Base-by-base conservation (phyloP, 1,140 invertebrate genomes). In the Agrilus planipennis region DNA sequence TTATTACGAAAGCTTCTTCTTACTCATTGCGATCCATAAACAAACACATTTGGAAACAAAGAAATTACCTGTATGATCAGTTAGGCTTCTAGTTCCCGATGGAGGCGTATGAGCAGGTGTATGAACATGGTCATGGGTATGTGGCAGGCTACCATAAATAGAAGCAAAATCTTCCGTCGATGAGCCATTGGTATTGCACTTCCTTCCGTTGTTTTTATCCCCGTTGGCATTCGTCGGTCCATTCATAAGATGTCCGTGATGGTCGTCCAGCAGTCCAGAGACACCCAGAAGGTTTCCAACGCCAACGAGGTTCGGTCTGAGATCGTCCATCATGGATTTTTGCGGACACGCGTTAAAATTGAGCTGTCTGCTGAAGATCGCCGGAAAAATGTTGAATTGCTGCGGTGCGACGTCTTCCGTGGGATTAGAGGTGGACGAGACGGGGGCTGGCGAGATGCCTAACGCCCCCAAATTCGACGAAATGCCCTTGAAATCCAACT, bases 301-400 rank as follows among this genome's bases (percentile, higher is more conserved):
- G 2, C 77, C 77, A 2, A 79, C 76, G 14, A 88, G 62, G 58
- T 86, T 86, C 11, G 84, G 84, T 61, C 84, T 68, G 35, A 88
- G 63, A 51, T 88, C 84, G 54, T 88, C 84, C 83, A 87, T 86
- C 56, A 82, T 74, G 45, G 81, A 79, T 46, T 77, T 75, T 50
- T 82, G 80, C 0, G 76, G 73, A 53, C 80, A 81, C 39, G 69
- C 70, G 47, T 77, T 72, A 58, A 87, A 88, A 62, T 88, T 88
- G 35, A 88, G 68, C 63, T 88, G 84, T 25, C 84, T 69, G 64
- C 82, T 86, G 61, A 88, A 88, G 54, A 87, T 86, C 34, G 84
- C 84, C 45, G 84, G 84, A 62, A 88, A 87, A 50, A 88, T 88
- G 67, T 88, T 88, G 71, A 87, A 87, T 67, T 87, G 84, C 54